Percentiles rank a stretch among this genome's conserved stretches.
These are phyloP conservation scores for Sinella curviseta DNA, from an alignment of 1,140 invertebrate species.

Conservation along the genomic window DNA sequence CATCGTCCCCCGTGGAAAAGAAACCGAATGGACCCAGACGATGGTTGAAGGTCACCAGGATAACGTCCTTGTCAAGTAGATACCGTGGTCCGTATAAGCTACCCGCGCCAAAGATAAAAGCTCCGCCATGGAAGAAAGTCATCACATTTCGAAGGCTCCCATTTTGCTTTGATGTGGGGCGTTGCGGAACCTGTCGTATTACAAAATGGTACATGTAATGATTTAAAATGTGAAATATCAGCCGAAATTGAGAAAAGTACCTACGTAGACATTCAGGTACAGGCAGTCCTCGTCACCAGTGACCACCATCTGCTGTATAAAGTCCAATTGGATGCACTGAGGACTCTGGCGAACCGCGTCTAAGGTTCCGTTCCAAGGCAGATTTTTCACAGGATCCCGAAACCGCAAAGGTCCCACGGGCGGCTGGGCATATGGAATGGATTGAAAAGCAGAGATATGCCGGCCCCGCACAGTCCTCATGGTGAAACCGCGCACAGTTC, in stretches of 20 bases:
- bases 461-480: not conserved
- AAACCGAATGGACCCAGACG: slow-evolving; percentile 49
- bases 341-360: slow-evolving; percentile 42
- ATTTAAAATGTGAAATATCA: no score
- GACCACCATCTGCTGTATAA: slow-evolving; percentile 38
- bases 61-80: slow-evolving; percentile 52
- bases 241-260: no score
- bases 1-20: slow-evolving; percentile 3
- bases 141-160: slow-evolving; percentile 18
- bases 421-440: not conserved
- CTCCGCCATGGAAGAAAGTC: slow-evolving; percentile 13
- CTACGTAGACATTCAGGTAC: not conserved
- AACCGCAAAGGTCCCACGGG: not conserved
- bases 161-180: not conserved
- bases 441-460: not conserved
- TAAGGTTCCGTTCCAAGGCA: slow-evolving; percentile 39
- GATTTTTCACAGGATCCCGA: slow-evolving; percentile 41
- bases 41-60: slow-evolving; percentile 54
- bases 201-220: no score
- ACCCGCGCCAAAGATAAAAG: not conserved
- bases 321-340: slow-evolving; percentile 46
- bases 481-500: not conserved
- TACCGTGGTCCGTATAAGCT: slow-evolving; percentile 39
- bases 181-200: no score
- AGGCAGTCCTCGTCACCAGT: not conserved